phyloP scores from a whole-genome alignment of 2,797 vertebrate genomes.

The Sebastes nivosus region DNA sequence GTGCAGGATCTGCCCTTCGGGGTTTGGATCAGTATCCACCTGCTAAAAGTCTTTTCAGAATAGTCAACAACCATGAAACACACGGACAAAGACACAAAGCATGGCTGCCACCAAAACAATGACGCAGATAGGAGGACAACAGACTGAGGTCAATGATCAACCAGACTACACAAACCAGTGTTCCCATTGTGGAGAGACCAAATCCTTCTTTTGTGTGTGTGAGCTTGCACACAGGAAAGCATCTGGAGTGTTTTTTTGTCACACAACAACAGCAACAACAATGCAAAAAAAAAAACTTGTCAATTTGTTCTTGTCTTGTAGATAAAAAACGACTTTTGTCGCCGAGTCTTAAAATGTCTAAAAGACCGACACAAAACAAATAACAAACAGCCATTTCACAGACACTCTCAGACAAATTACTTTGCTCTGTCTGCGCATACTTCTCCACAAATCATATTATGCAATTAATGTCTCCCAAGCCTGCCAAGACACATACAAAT shows the following conservation, averaged over 20 bases:
- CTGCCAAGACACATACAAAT: slow-evolving; percentile 27
- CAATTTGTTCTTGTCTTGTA: background rate
- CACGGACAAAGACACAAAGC: slow-evolving; percentile 34
- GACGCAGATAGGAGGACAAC: slow-evolving; percentile 42
- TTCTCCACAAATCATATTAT: slow-evolving; percentile 30
- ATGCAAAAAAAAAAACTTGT: background rate
- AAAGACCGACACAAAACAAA: slow-evolving; percentile 4
- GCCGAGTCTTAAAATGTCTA: background rate
- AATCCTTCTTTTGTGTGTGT: background rate
- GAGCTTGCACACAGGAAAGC: background rate
- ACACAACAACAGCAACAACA: slow-evolving; percentile 4
- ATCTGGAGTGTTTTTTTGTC: background rate
- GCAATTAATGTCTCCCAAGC: slow-evolving; percentile 28
- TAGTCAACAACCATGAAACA: slow-evolving; percentile 49
- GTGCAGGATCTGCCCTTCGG: slow-evolving; percentile 9
- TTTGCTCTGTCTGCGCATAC: background rate
- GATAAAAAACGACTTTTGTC: slow-evolving; percentile 5
- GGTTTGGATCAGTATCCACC: slow-evolving; percentile 23
- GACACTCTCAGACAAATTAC: slow-evolving; percentile 17
- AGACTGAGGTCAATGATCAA: slow-evolving; percentile 67
- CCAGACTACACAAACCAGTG: slow-evolving; percentile 18
- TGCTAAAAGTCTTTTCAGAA: slow-evolving; percentile 48
- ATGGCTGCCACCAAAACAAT: slow-evolving; percentile 40
- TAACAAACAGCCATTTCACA: background rate
- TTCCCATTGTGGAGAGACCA: slow-evolving; percentile 1